Evolutionary conservation across 2,113 vertebrate genomes (phyloP), one percentile per base, ranked within the genome.

Genomic region (Phyllostomus discolor): DNA sequence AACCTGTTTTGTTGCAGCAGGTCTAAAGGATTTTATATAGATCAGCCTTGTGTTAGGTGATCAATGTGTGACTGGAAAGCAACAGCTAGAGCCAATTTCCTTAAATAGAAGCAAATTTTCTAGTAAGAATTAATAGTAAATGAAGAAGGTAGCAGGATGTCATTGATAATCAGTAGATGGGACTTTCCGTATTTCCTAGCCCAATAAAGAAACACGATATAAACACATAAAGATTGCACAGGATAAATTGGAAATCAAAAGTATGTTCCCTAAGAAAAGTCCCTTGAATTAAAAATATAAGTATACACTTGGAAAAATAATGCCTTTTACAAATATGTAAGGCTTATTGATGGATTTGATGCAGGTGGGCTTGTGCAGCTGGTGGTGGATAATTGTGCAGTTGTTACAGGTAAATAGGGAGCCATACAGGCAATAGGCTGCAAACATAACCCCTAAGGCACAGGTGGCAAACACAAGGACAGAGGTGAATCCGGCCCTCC

Each of bases 161-260:
- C 70, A 33, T 78, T 89, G 59, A 38, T 73, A 88, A 88, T 9
- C 0, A 78, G 6, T 48, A 41, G 24, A 76, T 87, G 24, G 5
- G 19, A n/a, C 0, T 7, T 28, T 79, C 1, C 16, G 2, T 33
- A n/a, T n/a, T 82, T 52, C 26, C 41, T 73, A 79, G 7, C 10
- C 4, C 26, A 43, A 20, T 59, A 57, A 82, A 72, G 14, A 22
- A n/a, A 22, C 66, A 38, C 28, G 69, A 80, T 54, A 28, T 88
- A 28, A 38, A 59, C 26, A 41, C 17, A 64, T n/a, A 78, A 64
- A 26, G 15, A 35, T 57, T 76, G 19, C 2, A 15, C 48, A 64
- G 62, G 6, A 70, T 50, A 73, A 90, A 26, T 38, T 38, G 46
- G 3, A 87, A 89, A 66, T 62, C 22, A 80, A 92, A 96, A 4